phyloP scores from a whole-genome alignment of 37 sponge, comb jelly and placozoan genomes.

The Bolinopsis microptera region DNA sequence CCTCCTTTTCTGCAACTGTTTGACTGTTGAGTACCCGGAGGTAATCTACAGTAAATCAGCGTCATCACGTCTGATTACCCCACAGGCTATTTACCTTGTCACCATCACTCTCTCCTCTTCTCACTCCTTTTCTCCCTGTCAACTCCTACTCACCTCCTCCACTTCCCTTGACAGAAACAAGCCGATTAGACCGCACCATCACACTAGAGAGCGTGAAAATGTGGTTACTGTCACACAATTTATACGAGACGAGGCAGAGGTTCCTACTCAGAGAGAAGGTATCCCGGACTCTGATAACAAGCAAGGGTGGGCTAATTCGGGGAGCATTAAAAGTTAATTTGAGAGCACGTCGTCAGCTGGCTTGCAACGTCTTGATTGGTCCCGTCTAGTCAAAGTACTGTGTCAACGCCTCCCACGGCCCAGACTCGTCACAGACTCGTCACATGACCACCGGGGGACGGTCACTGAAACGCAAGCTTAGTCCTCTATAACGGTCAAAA shows the following conservation, averaged over 20 bases:
- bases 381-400: background rate
- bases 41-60: background rate
- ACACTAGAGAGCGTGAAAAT: background rate
- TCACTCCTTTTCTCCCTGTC: background rate
- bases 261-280: background rate
- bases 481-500: background rate
- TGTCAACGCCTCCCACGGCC: background rate
- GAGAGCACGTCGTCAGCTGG: background rate
- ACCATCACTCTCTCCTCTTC: background rate
- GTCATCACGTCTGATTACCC: background rate
- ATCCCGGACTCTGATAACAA: background rate
- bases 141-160: background rate
- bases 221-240: background rate
- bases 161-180: background rate
- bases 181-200: background rate
- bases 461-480: background rate
- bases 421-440: no score
- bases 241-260: background rate
- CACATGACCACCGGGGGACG: background rate
- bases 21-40: background rate
- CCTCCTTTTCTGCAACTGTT: no score
- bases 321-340: background rate
- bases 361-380: background rate
- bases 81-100: background rate
- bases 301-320: background rate